Conservation (phyloP, 1,140 invertebrate genomes). For the Hycleus phaleratus region DNA sequence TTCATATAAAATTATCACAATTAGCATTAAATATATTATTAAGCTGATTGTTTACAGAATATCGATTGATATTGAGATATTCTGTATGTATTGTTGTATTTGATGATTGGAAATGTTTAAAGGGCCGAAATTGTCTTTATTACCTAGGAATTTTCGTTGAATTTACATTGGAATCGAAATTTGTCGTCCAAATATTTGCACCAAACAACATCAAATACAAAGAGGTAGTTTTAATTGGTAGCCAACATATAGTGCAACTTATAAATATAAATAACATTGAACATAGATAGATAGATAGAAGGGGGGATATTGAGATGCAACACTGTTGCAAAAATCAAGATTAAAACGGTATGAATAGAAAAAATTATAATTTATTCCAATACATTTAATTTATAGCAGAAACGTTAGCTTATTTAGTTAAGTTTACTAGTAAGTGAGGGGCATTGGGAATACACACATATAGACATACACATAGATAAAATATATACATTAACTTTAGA, state of each 20-base stretch:
- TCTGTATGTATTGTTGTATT: too few species aligned
- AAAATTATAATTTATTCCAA: too few species aligned
- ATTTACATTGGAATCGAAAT: conserved; percentile 1
- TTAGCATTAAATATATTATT: too few species aligned
- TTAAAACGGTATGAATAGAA: too few species aligned
- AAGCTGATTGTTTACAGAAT: too few species aligned
- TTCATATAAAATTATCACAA: neutral
- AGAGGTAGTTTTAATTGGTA: conserved; percentile 22
- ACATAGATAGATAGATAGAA: conserved; percentile 6
- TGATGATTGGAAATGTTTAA: too few species aligned
- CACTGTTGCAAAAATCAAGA: neutral
- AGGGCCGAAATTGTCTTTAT: neutral
- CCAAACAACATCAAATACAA: conserved; percentile 22
- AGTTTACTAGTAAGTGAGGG: neutral
- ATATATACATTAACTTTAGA: conserved; percentile 4
- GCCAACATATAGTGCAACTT: conserved; percentile 26
- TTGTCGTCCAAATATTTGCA: conserved; percentile 9
- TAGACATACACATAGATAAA: neutral
- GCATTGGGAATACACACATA: conserved; percentile 1
- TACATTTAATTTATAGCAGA: conserved; percentile 1
- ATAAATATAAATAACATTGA: conserved; percentile 23
- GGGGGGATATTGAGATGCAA: conserved; percentile 4
- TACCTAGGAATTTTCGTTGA: conserved; percentile 3
- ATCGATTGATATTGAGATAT: too few species aligned
- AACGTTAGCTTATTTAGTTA: conserved; percentile 1